These are phyloP conservation scores for Ctenosaura bakeri DNA, from an alignment of 2,797 vertebrate species.

Conservation along the genomic window DNA sequence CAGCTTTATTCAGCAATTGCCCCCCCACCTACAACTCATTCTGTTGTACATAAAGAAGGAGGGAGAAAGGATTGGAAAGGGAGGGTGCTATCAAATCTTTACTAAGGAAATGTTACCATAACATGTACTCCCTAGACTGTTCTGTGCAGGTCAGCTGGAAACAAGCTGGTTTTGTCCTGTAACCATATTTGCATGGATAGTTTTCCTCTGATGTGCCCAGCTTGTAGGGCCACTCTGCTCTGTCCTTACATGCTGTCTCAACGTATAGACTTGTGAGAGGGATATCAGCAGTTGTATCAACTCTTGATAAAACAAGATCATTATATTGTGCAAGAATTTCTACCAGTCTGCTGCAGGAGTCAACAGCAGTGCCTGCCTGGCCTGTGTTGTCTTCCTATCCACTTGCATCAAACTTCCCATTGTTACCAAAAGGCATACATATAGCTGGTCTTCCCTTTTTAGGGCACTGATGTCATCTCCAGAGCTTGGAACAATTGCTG, in stretches of 20 bases:
- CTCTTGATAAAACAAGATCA: neutral
- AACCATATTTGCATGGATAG: neutral
- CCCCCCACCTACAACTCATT: neutral
- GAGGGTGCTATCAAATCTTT: neutral
- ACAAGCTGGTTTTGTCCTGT: neutral
- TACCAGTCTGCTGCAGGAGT: neutral
- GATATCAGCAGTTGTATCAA: neutral
- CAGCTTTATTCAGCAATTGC: neutral
- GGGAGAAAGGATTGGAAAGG: neutral
- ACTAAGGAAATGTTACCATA: neutral
- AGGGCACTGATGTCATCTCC: neutral
- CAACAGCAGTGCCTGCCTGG: neutral
- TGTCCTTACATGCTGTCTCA: neutral
- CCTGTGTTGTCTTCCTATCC: slow-evolving; percentile 1
- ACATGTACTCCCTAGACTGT: neutral
- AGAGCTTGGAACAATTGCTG: slow-evolving; percentile 7
- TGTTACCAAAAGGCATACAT: neutral
- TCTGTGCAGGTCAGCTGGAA: neutral
- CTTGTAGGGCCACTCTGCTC: neutral
- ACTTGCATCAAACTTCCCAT: neutral
- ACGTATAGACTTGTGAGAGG: neutral
- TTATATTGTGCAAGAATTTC: neutral
- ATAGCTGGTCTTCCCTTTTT: neutral
- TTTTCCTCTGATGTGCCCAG: neutral
- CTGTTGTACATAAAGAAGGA: neutral